Conservation (phyloP, 2,797 vertebrate genomes). For the Pipistrellus kuhlii region DNA sequence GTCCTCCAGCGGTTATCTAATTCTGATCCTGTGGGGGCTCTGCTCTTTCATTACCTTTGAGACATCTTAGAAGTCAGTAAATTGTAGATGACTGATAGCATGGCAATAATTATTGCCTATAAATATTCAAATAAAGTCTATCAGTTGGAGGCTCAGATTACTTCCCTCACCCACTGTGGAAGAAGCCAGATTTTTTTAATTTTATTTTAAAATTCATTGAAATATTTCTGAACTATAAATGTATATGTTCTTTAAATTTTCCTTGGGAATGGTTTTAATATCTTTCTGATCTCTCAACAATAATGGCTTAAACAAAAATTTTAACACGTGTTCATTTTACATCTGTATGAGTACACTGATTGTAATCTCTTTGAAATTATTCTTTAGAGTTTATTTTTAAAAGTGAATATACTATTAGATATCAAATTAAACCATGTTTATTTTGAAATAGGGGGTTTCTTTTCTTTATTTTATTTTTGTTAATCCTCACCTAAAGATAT, state of each 20-base stretch:
- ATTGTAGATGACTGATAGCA: slow-evolving; percentile 16
- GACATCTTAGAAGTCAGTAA: background rate
- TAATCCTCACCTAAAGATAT: no score
- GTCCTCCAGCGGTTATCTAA: background rate
- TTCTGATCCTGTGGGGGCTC: background rate
- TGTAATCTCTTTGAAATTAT: slow-evolving; percentile 25
- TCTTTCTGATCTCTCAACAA: background rate
- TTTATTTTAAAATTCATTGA: background rate
- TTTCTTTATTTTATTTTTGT: no score
- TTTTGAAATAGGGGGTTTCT: background rate
- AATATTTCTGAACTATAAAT: background rate
- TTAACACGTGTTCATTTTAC: background rate
- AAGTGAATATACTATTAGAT: background rate
- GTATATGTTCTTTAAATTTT: background rate
- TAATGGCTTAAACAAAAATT: background rate
- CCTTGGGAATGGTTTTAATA: background rate
- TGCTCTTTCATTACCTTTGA: background rate
- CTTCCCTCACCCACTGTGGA: background rate
- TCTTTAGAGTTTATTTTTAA: background rate
- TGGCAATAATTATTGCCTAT: background rate
- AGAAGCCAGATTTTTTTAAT: background rate
- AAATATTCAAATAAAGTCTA: background rate
- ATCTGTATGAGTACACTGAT: background rate
- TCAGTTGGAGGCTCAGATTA: background rate
- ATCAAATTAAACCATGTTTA: background rate